Evolutionary conservation across 2,797 vertebrate genomes (phyloP).

Genomic region (Thaleichthys pacificus): DNA sequence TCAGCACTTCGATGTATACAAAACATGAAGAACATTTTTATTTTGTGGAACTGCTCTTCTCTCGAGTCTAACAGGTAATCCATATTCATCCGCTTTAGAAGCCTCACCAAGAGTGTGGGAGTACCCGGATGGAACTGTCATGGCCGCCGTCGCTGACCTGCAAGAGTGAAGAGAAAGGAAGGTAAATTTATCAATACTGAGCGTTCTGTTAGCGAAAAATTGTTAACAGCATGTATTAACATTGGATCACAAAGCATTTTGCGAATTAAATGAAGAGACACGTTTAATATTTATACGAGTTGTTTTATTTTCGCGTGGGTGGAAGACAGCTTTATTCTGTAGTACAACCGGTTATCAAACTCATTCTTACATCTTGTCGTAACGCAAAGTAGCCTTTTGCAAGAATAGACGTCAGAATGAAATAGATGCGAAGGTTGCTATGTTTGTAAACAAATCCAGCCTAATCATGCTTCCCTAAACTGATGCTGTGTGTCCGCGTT

Average conservation of each 20-base stretch:
- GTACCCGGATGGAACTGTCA: slow-evolving; percentile 95
- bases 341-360: slow-evolving; percentile 52
- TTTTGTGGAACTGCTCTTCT: not conserved
- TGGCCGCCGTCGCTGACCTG: slow-evolving; percentile 89
- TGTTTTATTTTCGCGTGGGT: slow-evolving; percentile 54
- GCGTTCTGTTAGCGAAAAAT: slow-evolving; percentile 27
- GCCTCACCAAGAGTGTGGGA: slow-evolving; percentile 52
- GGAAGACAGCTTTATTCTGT: slow-evolving; percentile 29
- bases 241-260: not conserved
- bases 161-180: slow-evolving; percentile 78
- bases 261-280: not conserved
- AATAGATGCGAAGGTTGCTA: not conserved
- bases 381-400: slow-evolving; percentile 20
- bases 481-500: slow-evolving; percentile 38
- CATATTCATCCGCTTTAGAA: slow-evolving; percentile 75
- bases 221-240: not conserved
- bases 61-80: slow-evolving; percentile 53
- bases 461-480: slow-evolving; percentile 37
- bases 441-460: slow-evolving; percentile 10
- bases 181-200: slow-evolving; percentile 71
- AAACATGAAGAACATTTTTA: not conserved
- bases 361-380: slow-evolving; percentile 26
- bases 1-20: not conserved
- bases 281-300: slow-evolving; percentile 49
- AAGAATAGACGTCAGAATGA: not conserved